A percentile compares a stretch with the other conserved stretches of the same genome.
These are phyloP conservation scores for Sandelia bainsii DNA, from an alignment of 2,797 vertebrate species.

Conservation along the genomic window DNA sequence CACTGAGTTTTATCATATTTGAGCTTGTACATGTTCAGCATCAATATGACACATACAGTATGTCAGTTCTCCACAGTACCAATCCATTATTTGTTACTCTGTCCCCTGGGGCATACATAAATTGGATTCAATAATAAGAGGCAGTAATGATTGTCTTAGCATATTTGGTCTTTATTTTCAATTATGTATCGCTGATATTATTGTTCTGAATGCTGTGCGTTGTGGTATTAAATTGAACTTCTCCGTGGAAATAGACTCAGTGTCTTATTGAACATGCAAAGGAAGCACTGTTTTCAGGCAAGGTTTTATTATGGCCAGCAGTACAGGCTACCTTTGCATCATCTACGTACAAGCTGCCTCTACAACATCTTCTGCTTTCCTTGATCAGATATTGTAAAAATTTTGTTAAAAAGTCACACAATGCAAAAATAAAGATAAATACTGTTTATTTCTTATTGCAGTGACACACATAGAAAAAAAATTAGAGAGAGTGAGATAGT, in stretches of 20 bases:
- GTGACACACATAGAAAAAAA: slow-evolving; percentile 34
- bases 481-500: slow-evolving; percentile 24
- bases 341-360: slow-evolving; percentile 1
- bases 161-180: slow-evolving; percentile 78
- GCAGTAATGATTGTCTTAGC: slow-evolving; percentile 73
- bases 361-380: background rate
- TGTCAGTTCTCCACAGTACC: slow-evolving; percentile 35
- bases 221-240: slow-evolving; percentile 63
- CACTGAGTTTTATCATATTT: slow-evolving; percentile 34
- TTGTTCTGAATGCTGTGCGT: slow-evolving; percentile 52
- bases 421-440: slow-evolving; percentile 7
- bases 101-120: slow-evolving; percentile 65
- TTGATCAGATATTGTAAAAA: slow-evolving; percentile 20
- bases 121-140: slow-evolving; percentile 74
- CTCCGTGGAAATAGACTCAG: slow-evolving; percentile 22
- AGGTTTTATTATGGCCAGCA: slow-evolving; percentile 21
- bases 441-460: slow-evolving; percentile 12
- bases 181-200: slow-evolving; percentile 67
- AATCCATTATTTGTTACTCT: slow-evolving; percentile 61
- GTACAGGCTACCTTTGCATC: slow-evolving; percentile 31
- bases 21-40: slow-evolving; percentile 45
- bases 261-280: slow-evolving; percentile 48
- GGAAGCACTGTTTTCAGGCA: slow-evolving; percentile 37
- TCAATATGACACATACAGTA: slow-evolving; percentile 40
- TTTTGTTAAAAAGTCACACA: background rate